A percentile compares a stretch with the other conserved stretches of the same genome.
Evolutionary conservation across 1,140 invertebrate genomes (phyloP).

Genomic region (Mycetomoellerius zeteki): DNA sequence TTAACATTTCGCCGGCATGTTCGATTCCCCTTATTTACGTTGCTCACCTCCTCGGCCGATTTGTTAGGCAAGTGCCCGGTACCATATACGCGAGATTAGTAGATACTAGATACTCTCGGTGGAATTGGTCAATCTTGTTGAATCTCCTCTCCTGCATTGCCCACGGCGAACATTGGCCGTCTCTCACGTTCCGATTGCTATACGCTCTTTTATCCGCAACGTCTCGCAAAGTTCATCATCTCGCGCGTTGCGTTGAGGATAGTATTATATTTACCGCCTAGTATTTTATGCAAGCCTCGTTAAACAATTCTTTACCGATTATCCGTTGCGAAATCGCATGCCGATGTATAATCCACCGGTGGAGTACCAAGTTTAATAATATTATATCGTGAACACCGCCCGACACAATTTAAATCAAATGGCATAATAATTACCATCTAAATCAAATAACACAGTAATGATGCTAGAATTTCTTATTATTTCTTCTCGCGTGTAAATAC

Average conservation of each 20-base stretch:
- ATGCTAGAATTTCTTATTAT: neutral
- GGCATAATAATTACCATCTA: conserved; percentile 16
- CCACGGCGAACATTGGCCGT: conserved; percentile 60
- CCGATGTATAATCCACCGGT: neutral
- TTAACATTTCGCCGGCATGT: conserved; percentile 75
- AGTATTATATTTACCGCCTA: neutral
- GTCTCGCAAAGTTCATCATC: conserved; percentile 60
- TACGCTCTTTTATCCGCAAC: conserved; percentile 32
- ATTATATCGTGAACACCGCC: conserved; percentile 13
- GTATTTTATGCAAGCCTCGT: conserved; percentile 12
- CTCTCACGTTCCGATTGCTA: conserved; percentile 58
- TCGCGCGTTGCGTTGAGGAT: conserved; percentile 20
- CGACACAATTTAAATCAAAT: neutral
- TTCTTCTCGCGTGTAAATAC: neutral
- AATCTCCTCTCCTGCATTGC: conserved; percentile 53
- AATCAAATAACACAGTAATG: neutral
- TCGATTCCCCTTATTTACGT: conserved; percentile 74
- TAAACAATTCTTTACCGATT: conserved; percentile 58
- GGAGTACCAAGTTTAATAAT: conserved; percentile 22
- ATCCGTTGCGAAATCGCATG: conserved; percentile 62
- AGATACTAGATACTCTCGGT: conserved; percentile 72
- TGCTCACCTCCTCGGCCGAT: conserved; percentile 61
- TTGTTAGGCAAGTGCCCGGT: conserved; percentile 68
- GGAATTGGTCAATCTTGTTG: conserved; percentile 74
- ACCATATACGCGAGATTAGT: conserved; percentile 75